Conservation (phyloP, 2,888 invertebrate species). For the Sturmia bella region DNA sequence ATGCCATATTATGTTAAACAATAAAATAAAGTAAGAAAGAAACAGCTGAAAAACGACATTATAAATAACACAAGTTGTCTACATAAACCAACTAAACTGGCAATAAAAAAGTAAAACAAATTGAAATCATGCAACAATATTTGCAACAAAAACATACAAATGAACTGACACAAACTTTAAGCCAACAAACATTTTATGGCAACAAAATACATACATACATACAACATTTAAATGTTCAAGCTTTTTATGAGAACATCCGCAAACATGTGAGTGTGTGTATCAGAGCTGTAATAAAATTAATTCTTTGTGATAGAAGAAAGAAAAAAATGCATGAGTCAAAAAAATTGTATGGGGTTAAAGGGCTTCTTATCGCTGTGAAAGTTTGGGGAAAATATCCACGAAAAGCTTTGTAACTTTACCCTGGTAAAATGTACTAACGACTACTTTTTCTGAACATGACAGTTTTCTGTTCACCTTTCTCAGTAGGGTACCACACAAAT, state of each 20-base stretch:
- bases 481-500: too few relatives aligned
- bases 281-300: too few relatives aligned
- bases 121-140: conserved; percentile 65
- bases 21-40: neutral
- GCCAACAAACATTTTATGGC: conserved; percentile 35
- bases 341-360: too few relatives aligned
- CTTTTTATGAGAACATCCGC: conserved; percentile 21
- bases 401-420: too few relatives aligned
- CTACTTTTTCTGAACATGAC: neutral
- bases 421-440: too few relatives aligned
- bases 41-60: conserved; percentile 35
- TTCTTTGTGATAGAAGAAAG: too few relatives aligned
- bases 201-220: too few relatives aligned
- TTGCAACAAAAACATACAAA: conserved; percentile 37
- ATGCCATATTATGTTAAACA: neutral
- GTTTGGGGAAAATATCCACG: too few relatives aligned
- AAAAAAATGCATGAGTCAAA: too few relatives aligned
- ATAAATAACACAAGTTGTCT: conserved; percentile 53
- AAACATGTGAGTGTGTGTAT: neutral
- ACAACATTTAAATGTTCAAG: conserved; percentile 38
- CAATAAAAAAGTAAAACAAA: conserved; percentile 58
- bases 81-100: conserved; percentile 48
- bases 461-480: too few relatives aligned
- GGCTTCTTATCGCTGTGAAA: too few relatives aligned
- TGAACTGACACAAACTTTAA: conserved; percentile 35